Base-by-base conservation (phyloP, 2,113 vertebrate genomes). In the Vimba vimba region DNA sequence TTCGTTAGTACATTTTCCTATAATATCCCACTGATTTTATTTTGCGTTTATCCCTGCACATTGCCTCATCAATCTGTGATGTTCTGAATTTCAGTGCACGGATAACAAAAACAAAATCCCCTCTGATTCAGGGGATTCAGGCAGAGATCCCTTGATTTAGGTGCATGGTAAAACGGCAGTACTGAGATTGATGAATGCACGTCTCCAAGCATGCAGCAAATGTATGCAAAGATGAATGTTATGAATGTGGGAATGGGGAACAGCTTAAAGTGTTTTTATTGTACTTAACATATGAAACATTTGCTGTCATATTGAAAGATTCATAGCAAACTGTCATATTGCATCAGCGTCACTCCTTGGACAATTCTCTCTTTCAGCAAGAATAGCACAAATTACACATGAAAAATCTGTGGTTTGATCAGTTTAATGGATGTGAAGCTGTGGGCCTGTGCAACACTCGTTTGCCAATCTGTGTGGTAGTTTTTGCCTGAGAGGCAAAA, bases 121-220 rank as follows among this genome's bases (percentile, higher is more conserved):
- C 52, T 82, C 80, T 86, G 60, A 80, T 89, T 73, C 62, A 13
- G 75, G 77, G 50, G 79, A 84, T 39, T 80, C 64, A 43, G 43
- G 66, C 82, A 74, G 59, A 83, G 52, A 78, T 85, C 82, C 79
- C 66, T 47, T 74, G 47, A 80, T 62, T 83, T 62, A 85, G 87
- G 85, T 89, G 90, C 88, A 90, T 91, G 88, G 69, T 73, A 33
- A 84, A 79, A 55, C 19, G 23, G 45, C 39, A 47, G 68, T 88
- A 84, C 82, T 21, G 82, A 85, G 83, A 69, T 82, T 76, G 77
- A 73, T 25, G 82, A 83, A 87, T 86, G 87, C 86, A 85, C 83
- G 84, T 80, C 82, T 82, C 82, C 47, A 85, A 90, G 90, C 90
- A 91, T 91, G 89, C 82, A 62, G 45, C 80, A 79, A 90, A 86